These are phyloP conservation scores for Cladorhizidae sp. DNA, from an alignment of 37 sponge, comb jelly and placozoan genomes.

Conservation along the genomic window DNA sequence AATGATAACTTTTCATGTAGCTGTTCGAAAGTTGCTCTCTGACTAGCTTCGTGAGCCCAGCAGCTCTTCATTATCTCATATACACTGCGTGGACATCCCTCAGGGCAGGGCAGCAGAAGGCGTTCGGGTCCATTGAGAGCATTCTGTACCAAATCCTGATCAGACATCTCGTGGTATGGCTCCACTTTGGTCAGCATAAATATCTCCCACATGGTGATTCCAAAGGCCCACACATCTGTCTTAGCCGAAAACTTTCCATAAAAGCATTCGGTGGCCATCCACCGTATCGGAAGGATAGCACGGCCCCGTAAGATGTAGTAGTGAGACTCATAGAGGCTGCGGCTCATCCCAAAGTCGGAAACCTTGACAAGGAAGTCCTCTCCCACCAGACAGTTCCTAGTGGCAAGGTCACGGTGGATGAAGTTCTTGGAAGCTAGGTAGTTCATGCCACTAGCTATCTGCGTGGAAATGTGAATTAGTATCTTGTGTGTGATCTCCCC, in stretches of 20 bases:
- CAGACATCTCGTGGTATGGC: constrained; percentile 55
- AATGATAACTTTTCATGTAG: not conserved
- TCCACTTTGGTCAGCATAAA: constrained; percentile 47
- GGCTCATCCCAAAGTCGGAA: constrained; percentile 79
- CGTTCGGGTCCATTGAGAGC: constrained; percentile 18
- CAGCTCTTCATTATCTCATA: constrained; percentile 66
- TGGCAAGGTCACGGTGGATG: constrained; percentile 71
- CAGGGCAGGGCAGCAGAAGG: constrained; percentile 23
- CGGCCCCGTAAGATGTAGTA: constrained; percentile 59
- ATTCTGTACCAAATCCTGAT: constrained; percentile 63
- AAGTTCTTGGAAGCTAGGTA: constrained; percentile 69
- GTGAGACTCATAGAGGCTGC: constrained; percentile 63
- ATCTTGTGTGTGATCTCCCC: constrained; percentile 10
- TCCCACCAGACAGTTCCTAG: constrained; percentile 84
- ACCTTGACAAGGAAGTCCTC: constrained; percentile 51
- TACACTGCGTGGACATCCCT: constrained; percentile 35
- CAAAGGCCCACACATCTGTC: constrained; percentile 79
- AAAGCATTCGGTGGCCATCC: constrained; percentile 85
- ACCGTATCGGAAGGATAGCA: constrained; percentile 58
- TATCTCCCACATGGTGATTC: constrained; percentile 80
- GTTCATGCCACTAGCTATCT: constrained; percentile 77
- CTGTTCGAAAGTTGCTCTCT: constrained; percentile 51
- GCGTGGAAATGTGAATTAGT: constrained; percentile 53
- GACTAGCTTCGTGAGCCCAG: constrained; percentile 40
- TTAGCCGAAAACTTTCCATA: constrained; percentile 75